These are phyloP conservation scores for Aphidius ervi DNA, from an alignment of 1,140 invertebrate genomes.

Conservation along the genomic window DNA sequence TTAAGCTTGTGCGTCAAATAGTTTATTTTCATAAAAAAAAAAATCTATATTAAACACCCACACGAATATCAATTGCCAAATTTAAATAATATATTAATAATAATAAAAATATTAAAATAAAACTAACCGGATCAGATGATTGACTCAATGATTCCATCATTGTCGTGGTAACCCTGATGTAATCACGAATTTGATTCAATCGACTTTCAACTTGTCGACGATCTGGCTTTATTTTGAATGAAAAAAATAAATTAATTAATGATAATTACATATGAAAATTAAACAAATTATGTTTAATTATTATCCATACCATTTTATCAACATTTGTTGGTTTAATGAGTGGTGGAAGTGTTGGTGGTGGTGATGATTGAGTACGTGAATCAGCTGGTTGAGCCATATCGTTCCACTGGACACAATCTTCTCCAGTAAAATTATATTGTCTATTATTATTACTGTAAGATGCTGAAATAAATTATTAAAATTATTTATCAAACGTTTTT, in stretches of 20 bases:
- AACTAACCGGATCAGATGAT: conserved; percentile 59
- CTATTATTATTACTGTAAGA: conserved; percentile 23
- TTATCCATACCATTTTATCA: conserved; percentile 37
- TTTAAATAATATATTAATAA: neutral
- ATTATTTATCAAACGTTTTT: neutral
- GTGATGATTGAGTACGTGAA: conserved; percentile 34
- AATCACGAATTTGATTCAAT: conserved; percentile 60
- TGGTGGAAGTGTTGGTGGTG: conserved; percentile 18
- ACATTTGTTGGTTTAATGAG: conserved; percentile 38
- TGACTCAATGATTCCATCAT: conserved; percentile 61
- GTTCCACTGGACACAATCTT: conserved; percentile 33
- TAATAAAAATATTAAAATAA: neutral
- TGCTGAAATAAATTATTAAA: conserved; percentile 19
- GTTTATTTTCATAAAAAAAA: conserved; percentile 11
- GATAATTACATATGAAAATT: neutral
- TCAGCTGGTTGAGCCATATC: conserved; percentile 40
- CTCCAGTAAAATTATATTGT: conserved; percentile 32
- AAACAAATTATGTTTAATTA: neutral
- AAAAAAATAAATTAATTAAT: conserved; percentile 9
- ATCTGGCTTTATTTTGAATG: conserved; percentile 44
- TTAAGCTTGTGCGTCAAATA: no score
- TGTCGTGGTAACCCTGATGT: conserved; percentile 59
- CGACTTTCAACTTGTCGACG: conserved; percentile 56
- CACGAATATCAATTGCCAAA: conserved; percentile 9
- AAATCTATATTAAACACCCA: conserved; percentile 6